Percentiles rank a stretch among this genome's conserved stretches.
These are phyloP conservation scores for Deilephila elpenor DNA, from an alignment of 2,888 invertebrate species.

Conservation along the genomic window DNA sequence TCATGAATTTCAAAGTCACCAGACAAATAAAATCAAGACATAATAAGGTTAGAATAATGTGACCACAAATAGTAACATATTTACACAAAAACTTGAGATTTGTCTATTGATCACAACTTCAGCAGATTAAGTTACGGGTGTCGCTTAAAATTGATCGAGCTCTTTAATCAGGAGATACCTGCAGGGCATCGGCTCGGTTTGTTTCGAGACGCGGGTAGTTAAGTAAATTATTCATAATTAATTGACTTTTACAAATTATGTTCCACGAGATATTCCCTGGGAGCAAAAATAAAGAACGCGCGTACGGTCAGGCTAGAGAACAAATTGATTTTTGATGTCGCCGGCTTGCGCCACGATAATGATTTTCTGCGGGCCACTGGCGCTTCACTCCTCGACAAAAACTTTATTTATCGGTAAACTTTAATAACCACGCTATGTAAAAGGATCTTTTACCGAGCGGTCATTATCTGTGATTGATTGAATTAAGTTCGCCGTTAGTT, in stretches of 20 bases:
- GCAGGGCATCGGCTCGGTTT: conserved; percentile 17
- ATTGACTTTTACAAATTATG: conserved; percentile 59
- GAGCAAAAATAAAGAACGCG: conserved; percentile 53
- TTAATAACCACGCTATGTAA: conserved; percentile 52
- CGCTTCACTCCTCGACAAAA: conserved; percentile 57
- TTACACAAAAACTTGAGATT: neutral
- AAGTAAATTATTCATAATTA: conserved; percentile 48
- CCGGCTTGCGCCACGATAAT: conserved; percentile 57
- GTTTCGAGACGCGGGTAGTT: conserved; percentile 36
- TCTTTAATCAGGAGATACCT: conserved; percentile 24
- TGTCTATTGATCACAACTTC: neutral
- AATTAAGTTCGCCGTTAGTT: conserved; percentile 51
- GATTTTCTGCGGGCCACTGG: conserved; percentile 55
- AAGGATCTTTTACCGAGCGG: conserved; percentile 52
- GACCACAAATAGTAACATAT: neutral
- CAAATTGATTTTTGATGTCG: conserved; percentile 79
- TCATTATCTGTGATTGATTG: conserved; percentile 55
- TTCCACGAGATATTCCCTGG: conserved; percentile 55
- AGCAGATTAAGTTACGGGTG: conserved; percentile 8
- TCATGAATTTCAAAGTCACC: neutral
- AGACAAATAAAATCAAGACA: neutral
- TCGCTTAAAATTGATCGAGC: conserved; percentile 16
- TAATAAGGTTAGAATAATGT: neutral
- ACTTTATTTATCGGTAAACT: conserved; percentile 55
- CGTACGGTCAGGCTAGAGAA: conserved; percentile 56